Conservation (phyloP, 1,140 invertebrate species). For the Danaus melanippus region DNA sequence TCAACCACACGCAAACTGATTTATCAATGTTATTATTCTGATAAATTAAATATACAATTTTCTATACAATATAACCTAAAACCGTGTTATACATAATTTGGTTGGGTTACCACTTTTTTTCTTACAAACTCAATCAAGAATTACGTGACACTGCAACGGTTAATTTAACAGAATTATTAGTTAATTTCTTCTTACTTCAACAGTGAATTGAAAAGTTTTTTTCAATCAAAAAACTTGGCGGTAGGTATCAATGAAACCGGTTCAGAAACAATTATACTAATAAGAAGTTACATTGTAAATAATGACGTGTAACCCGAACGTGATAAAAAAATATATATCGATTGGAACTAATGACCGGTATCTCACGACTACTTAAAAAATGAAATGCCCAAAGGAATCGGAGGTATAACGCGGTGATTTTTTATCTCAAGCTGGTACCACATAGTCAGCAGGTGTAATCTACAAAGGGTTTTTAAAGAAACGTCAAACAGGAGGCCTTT, state of each 20-base stretch:
- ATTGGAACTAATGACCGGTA: conserved; percentile 52
- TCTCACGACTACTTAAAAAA: conserved; percentile 67
- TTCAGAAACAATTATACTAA: conserved; percentile 35
- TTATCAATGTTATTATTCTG: conserved; percentile 23
- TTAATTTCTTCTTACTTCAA: conserved; percentile 40
- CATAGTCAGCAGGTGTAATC: conserved; percentile 66
- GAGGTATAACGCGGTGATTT: conserved; percentile 61
- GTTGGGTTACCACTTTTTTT: conserved; percentile 31
- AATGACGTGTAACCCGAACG: conserved; percentile 58
- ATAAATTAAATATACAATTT: conserved; percentile 17
- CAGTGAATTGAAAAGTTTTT: conserved; percentile 23
- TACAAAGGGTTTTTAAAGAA: conserved; percentile 63
- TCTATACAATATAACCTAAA: conserved; percentile 25
- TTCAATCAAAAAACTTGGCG: conserved; percentile 35
- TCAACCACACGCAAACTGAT: conserved; percentile 33
- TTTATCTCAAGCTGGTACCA: conserved; percentile 62
- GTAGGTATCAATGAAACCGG: conserved; percentile 39
- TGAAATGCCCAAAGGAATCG: conserved; percentile 39
- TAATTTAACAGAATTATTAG: conserved; percentile 50
- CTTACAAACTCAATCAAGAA: conserved; percentile 23
- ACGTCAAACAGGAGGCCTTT: conserved; percentile 63
- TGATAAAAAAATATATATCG: conserved; percentile 47
- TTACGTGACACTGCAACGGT: conserved; percentile 51
- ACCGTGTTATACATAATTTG: conserved; percentile 20
- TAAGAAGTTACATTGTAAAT: conserved; percentile 35